phyloP scores from a whole-genome alignment of 2,888 invertebrate species.

The Mesorhabditis belari region DNA sequence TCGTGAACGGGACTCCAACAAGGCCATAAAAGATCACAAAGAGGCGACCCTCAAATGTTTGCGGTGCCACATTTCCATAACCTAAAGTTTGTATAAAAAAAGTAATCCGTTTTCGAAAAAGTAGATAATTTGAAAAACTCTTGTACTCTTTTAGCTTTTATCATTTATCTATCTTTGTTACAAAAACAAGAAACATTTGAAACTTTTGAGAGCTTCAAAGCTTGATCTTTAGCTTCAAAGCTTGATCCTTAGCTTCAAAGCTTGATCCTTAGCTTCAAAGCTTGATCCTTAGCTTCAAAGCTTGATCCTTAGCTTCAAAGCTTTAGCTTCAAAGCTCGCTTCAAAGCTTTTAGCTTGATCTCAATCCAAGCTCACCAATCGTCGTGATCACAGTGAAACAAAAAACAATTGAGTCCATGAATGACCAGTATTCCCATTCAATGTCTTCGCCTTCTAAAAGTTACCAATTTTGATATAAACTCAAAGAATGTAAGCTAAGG shows the following conservation, averaged over 20 bases:
- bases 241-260: not conserved
- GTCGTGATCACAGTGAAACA: slow-evolving; percentile 51
- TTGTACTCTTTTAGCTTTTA: too few relatives aligned
- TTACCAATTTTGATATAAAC: too few relatives aligned
- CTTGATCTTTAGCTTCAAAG: too few relatives aligned
- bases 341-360: not conserved
- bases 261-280: not conserved
- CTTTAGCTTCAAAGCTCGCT: not conserved
- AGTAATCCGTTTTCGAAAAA: not conserved
- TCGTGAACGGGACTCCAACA: slow-evolving; percentile 47
- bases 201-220: too few relatives aligned
- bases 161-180: too few relatives aligned
- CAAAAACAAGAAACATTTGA: too few relatives aligned
- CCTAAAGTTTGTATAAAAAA: slow-evolving; percentile 14
- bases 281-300: not conserved
- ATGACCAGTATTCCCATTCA: slow-evolving; percentile 36
- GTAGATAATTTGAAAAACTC: not conserved
- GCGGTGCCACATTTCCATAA: slow-evolving; percentile 49
- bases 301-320: not conserved
- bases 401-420: slow-evolving; percentile 45
- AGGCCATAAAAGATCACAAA: slow-evolving; percentile 49
- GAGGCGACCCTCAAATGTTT: slow-evolving; percentile 36
- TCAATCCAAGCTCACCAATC: slow-evolving; percentile 23
- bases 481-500: too few relatives aligned
- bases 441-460: slow-evolving; percentile 3